Percentiles rank a stretch among this genome's conserved stretches.
phyloP scores from a whole-genome alignment of 2,888 invertebrate genomes.

The Dolomedes plantarius region DNA sequence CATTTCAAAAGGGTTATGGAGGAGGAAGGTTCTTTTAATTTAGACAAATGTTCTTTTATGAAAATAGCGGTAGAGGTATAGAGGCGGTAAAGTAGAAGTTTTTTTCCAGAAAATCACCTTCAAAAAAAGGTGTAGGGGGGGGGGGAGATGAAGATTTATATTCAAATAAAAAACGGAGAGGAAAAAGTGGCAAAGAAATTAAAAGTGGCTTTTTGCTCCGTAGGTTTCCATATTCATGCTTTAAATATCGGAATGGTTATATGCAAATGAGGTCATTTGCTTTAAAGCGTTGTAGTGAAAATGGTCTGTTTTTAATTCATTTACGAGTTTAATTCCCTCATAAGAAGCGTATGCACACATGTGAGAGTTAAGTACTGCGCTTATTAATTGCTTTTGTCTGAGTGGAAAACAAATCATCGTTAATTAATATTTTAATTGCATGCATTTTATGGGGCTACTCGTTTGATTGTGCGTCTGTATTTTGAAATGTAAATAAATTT shows the following conservation, averaged over 20 bases:
- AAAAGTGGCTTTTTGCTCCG: constrained; percentile 3
- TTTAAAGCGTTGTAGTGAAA: constrained; percentile 10
- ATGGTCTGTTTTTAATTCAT: constrained; percentile 3
- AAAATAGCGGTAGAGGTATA: constrained; percentile 20
- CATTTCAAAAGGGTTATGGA: constrained; percentile 57
- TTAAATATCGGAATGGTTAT: constrained; percentile 1
- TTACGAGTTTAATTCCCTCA: constrained; percentile 1
- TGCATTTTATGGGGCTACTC: no score
- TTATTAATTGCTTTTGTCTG: neutral
- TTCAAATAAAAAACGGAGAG: neutral
- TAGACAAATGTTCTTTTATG: constrained; percentile 50
- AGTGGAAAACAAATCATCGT: neutral
- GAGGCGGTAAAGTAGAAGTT: constrained; percentile 13
- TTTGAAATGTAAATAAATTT: no score
- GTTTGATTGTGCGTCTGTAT: no score
- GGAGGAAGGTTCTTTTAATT: constrained; percentile 54
- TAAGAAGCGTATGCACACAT: neutral
- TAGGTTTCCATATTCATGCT: constrained; percentile 1
- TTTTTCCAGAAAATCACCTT: neutral
- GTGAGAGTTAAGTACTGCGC: neutral
- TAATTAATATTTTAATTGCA: no score
- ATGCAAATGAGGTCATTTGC: constrained; percentile 3
- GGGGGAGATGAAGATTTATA: neutral
- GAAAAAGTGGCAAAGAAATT: constrained; percentile 9
- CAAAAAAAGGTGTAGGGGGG: neutral